Evolutionary conservation across 2,797 vertebrate genomes (phyloP), one percentile per base, ranked within the genome.

Genomic region (Argyrosomus regius): DNA sequence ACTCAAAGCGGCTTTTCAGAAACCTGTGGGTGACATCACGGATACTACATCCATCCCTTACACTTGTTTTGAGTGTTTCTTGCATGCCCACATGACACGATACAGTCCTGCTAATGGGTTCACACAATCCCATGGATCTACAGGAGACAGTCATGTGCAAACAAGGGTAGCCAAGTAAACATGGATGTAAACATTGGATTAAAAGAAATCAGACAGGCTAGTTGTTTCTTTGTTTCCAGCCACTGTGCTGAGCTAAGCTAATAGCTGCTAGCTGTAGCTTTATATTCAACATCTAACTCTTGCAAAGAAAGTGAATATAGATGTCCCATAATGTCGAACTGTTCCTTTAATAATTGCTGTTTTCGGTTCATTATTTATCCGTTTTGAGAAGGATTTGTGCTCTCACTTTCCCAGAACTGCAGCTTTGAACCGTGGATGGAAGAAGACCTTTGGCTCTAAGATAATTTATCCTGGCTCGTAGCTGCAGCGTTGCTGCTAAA

Each of bases 391-490:
- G 26, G 24, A 56, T 72, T 50, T 54, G 2, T 41, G 54, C n/a
- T 65, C 45, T 68, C 14, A 69, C 35, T 58, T 45, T 80, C 54
- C 49, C 53, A 45, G 20, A 75, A 45, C 72, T 41, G 52, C 72
- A 58, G n/a, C 52, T 58, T 17, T 75, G 62, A 57, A 49, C 4
- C 17, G 17, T 58, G 26, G 45, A 12, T 56, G 26, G 14, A 64
- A 39, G 64, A 41, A 22, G 69, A 60, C 53, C 16, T 57, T 57
- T 75, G 61, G 52, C 18, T 49, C 4, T 12, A 4, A 56, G n/a
- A 11, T 48, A 11, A 57, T 20, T 45, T 20, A 26, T 58, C 10
- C 17, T 20, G 35, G 35, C 35, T 63, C 16, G 24, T 18, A 63
- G 43, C 39, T 53, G 26, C 26, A 48, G 39, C 17, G 1, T 48